These are phyloP conservation scores for Lanistes nyassanus DNA, from an alignment of 1,140 invertebrate genomes.

Conservation along the genomic window DNA sequence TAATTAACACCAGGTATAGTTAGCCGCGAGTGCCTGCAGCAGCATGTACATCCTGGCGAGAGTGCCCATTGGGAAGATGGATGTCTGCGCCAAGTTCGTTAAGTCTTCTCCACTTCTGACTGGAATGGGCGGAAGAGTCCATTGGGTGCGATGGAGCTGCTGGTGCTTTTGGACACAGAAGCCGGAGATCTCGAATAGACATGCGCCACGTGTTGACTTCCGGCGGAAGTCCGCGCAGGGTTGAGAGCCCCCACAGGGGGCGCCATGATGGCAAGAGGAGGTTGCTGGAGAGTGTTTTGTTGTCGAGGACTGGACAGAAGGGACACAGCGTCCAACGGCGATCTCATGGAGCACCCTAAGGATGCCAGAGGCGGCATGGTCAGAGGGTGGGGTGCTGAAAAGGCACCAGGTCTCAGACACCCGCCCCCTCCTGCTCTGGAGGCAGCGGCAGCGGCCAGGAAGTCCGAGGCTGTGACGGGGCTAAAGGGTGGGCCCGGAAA, in stretches of 20 bases:
- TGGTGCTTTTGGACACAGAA: conserved; percentile 28
- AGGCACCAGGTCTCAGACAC: not conserved
- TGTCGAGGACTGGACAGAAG: conserved; percentile 1
- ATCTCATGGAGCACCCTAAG: not conserved
- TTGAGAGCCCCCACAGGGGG: not conserved
- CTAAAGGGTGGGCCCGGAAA: conserved; percentile 6
- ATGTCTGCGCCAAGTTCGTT: not conserved
- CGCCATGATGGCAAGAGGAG: conserved; percentile 1
- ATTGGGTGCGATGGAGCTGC: conserved; percentile 41
- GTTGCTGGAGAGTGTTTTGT: not conserved
- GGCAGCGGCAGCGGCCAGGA: not conserved
- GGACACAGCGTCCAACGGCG: not conserved
- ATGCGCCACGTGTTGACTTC: not conserved
- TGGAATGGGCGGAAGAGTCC: conserved; percentile 52
- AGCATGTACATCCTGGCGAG: too few species aligned
- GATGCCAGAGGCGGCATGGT: not conserved
- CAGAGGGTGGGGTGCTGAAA: not conserved
- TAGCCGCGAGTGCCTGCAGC: too few species aligned
- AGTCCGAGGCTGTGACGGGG: not conserved
- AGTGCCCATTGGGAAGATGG: too few species aligned
- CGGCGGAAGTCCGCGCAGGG: not conserved
- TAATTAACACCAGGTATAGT: too few species aligned
- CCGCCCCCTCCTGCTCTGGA: not conserved
- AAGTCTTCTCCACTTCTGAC: conserved; percentile 43
- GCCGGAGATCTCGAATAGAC: conserved; percentile 23